Evolutionary conservation across 1,140 invertebrate genomes (phyloP).

Genomic region (Diachasmimorpha longicaudata): DNA sequence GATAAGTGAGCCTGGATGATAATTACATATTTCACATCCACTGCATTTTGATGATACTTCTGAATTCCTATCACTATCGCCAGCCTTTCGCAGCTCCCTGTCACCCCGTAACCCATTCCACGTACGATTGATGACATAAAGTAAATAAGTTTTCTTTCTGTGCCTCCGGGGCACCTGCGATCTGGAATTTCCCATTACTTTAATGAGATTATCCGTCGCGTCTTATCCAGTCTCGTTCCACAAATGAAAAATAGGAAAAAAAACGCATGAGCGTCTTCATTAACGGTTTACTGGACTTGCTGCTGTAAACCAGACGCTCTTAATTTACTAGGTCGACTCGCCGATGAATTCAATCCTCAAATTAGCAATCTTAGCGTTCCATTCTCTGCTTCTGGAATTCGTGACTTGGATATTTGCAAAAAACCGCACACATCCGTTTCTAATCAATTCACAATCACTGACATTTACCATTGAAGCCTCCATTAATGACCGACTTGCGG

Average conservation of each 20-base stretch:
- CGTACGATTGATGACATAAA: constrained; percentile 74
- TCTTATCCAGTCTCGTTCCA: not conserved
- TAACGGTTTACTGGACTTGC: constrained; percentile 17
- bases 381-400: not conserved
- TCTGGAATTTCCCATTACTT: constrained; percentile 52
- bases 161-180: constrained; percentile 45
- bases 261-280: not conserved
- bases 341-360: not conserved
- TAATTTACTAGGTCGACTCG: constrained; percentile 23
- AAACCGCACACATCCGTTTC: not conserved
- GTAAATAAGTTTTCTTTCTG: constrained; percentile 66
- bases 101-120: constrained; percentile 64
- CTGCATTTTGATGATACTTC: constrained; percentile 54
- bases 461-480: not conserved
- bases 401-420: not conserved
- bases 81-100: constrained; percentile 33
- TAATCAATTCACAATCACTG: not conserved
- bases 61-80: constrained; percentile 47
- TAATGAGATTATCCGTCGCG: not conserved
- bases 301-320: constrained; percentile 13
- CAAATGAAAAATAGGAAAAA: not conserved
- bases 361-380: constrained; percentile 10
- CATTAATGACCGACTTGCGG: not conserved
- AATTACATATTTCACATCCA: constrained; percentile 48
- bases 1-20: constrained; percentile 51